Percentiles rank a stretch among this genome's conserved stretches.
Evolutionary conservation across 1,140 invertebrate species (phyloP).

Genomic region (Paraescarpia echinospica): DNA sequence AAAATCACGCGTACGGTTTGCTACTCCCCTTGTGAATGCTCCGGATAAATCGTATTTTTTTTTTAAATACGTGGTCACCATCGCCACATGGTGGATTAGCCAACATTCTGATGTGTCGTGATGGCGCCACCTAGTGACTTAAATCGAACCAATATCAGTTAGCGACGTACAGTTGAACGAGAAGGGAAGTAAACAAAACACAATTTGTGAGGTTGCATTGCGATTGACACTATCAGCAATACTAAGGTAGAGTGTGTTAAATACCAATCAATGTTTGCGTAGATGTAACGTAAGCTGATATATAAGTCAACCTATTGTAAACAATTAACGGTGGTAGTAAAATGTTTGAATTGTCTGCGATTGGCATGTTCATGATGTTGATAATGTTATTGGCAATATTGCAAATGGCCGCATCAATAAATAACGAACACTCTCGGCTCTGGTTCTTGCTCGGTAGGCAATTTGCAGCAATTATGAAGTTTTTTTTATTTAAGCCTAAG

Average conservation of each 20-base stretch:
- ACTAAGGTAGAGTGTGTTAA: not conserved
- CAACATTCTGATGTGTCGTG: not conserved
- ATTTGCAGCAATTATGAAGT: not conserved
- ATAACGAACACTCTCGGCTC: not conserved
- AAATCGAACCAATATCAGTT: not conserved
- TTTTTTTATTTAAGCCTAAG: not conserved
- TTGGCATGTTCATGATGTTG: too few relatives aligned
- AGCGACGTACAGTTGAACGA: not conserved
- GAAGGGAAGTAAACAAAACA: not conserved
- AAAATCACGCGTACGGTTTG: too few relatives aligned
- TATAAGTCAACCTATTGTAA: not conserved
- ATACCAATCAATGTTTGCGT: not conserved
- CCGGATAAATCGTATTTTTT: too few relatives aligned
- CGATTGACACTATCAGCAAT: not conserved
- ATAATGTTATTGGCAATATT: too few relatives aligned
- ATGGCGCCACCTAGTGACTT: not conserved
- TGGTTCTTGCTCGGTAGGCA: not conserved
- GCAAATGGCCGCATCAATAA: not conserved
- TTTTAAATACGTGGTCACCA: too few relatives aligned
- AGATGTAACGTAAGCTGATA: not conserved
- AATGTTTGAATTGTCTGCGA: not conserved
- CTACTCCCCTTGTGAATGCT: too few relatives aligned
- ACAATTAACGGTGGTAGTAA: not conserved
- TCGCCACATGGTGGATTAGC: not conserved
- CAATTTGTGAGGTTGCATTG: not conserved